These are phyloP conservation scores for Sylvicola cinctus DNA, from an alignment of 2,888 invertebrate species.

Conservation along the genomic window DNA sequence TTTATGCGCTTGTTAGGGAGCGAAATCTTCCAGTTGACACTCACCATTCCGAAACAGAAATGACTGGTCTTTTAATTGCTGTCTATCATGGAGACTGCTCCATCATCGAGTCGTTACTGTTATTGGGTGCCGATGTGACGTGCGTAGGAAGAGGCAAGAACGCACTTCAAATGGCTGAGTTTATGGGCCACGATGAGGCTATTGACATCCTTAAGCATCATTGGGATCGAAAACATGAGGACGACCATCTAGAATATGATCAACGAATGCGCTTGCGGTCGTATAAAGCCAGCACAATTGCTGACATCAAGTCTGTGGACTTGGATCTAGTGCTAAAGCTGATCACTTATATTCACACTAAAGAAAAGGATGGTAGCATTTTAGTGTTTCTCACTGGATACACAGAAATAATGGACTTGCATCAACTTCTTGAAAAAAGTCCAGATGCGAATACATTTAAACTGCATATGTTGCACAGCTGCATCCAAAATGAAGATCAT, in stretches of 20 bases:
- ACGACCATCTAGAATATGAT: too few relatives aligned
- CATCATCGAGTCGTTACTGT: conserved; percentile 44
- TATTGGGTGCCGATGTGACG: conserved; percentile 34
- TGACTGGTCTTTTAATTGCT: conserved; percentile 61
- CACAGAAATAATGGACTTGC: conserved; percentile 66
- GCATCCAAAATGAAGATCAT: conserved; percentile 75
- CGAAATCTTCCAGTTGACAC: too few relatives aligned
- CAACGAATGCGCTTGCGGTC: too few relatives aligned
- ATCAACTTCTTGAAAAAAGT: conserved; percentile 40
- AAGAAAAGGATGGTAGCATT: conserved; percentile 47
- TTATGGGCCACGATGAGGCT: conserved; percentile 9
- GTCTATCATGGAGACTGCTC: conserved; percentile 46
- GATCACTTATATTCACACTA: conserved; percentile 35
- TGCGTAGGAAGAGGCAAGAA: conserved; percentile 11
- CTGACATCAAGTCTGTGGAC: too few relatives aligned
- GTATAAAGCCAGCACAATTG: too few relatives aligned
- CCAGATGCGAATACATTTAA: conserved; percentile 26
- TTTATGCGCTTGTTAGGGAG: too few relatives aligned
- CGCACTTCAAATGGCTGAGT: conserved; percentile 13
- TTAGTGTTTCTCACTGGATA: conserved; percentile 86
- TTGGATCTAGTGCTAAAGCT: conserved; percentile 39
- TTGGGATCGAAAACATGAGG: not conserved
- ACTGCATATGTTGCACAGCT: conserved; percentile 68
- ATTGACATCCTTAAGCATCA: not conserved
- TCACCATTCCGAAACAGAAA: conserved; percentile 39